Evolutionary conservation across 2,797 vertebrate species (phyloP).

Genomic region (Paguma larvata): DNA sequence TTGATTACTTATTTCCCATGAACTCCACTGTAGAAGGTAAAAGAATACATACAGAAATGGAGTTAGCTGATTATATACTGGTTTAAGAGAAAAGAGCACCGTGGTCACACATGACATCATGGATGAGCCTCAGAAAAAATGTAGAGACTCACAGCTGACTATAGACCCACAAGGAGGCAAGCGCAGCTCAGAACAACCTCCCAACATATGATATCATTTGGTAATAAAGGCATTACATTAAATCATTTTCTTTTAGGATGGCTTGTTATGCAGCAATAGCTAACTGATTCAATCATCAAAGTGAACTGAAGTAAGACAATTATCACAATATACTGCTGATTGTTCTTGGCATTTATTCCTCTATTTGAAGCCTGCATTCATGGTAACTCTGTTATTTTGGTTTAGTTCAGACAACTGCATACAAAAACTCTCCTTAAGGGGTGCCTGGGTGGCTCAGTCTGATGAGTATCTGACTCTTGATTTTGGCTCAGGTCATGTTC

Average conservation of each 20-base stretch:
- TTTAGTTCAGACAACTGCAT: no score
- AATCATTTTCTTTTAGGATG: not conserved
- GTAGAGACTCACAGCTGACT: not conserved
- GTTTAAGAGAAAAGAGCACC: not conserved
- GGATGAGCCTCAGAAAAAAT: not conserved
- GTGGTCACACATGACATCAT: not conserved
- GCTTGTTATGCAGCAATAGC: not conserved
- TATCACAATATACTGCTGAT: no score
- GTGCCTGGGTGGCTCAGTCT: no score
- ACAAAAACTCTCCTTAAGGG: no score
- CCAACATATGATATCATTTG: not conserved
- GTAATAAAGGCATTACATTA: not conserved
- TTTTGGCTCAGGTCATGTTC: no score
- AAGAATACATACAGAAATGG: no score
- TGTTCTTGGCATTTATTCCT: no score
- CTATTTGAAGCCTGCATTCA: no score
- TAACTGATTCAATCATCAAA: not conserved
- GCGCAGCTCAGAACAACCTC: not conserved
- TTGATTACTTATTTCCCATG: not conserved
- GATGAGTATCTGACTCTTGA: no score
- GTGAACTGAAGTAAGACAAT: not conserved
- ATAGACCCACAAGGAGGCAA: not conserved
- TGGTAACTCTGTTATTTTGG: no score
- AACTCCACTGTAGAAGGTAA: not conserved
- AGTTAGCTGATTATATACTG: not conserved